Base-by-base conservation (phyloP, 1,140 invertebrate species). In the Aphelinus certus region DNA sequence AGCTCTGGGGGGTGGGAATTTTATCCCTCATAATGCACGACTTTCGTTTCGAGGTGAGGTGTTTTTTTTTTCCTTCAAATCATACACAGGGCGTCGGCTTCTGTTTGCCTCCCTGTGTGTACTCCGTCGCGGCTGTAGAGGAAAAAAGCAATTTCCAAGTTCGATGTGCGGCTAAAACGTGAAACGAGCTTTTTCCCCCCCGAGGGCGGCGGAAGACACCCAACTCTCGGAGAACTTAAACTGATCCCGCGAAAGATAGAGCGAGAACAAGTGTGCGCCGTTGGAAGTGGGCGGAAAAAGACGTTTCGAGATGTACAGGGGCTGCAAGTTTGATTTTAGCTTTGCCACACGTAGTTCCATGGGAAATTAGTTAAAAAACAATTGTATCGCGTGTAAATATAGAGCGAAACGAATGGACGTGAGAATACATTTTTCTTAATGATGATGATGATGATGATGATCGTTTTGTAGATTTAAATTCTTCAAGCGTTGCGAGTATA, bases 151-250 rank as follows among this genome's bases (percentile, higher is more conserved):
- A 63, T 63, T 71, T 63, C 51, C 49, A 55, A 71, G 58, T 71
- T 71, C 55, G 58, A n/a, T 45, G 26, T 26, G 55, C 51, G 60
- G 69, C 43, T 7, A 45, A 55, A 49, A 43, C 10, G 7, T 7
- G 46, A 57, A 3, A 10, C 47, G 10, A 43, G 43, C 43, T 70
- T 60, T 60, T 45, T 9, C 58, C 69, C 46, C 49, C 69, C 42
- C 4, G 51, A 49, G 47, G 43, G 4, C 42, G 48, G 46, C 49
- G 69, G 1, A 43, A 3, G 49, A 7, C 9, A 42, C 42, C 51
- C 1, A 63, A 71, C 69, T 71, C 49, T 71, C 48, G 60, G 51
- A 55, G 63, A 71, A 71, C 69, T 71, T 55, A 63, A 70, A 71
- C 60, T 71, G 58, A 71, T 71, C 69, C 55, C 58, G 48, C 56